Conservation (phyloP, 2,113 vertebrate species). For the Saccopteryx leptura region DNA sequence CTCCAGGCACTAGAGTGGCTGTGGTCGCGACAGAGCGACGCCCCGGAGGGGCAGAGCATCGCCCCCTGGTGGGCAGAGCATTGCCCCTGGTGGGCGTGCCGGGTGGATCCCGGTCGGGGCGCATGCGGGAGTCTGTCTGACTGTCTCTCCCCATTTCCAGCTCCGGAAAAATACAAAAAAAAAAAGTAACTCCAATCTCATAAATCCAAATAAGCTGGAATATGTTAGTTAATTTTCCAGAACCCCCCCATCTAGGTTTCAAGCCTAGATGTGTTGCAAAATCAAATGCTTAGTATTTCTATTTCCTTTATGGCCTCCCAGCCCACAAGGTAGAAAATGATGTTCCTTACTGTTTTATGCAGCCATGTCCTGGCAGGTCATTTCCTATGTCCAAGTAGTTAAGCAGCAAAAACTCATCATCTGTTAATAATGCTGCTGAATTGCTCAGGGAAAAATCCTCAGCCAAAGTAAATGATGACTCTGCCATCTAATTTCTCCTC, state of each 20-base stretch:
- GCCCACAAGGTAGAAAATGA: not conserved
- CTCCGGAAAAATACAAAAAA: too few relatives aligned
- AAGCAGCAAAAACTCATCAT: slow-evolving; percentile 28
- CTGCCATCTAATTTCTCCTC: not conserved
- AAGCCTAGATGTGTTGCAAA: not conserved
- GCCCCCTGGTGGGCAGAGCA: too few relatives aligned
- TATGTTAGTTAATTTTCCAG: slow-evolving; percentile 16
- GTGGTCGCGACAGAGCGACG: too few relatives aligned
- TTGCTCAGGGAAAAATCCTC: slow-evolving; percentile 50
- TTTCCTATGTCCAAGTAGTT: not conserved
- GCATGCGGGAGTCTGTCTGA: too few relatives aligned
- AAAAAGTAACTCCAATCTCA: not conserved
- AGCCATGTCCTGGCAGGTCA: not conserved
- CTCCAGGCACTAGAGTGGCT: too few relatives aligned
- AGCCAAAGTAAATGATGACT: slow-evolving; percentile 16
- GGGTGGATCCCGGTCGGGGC: too few relatives aligned
- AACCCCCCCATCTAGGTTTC: not conserved
- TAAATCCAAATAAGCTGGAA: not conserved
- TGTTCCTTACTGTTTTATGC: not conserved
- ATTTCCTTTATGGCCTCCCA: not conserved
- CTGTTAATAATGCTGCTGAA: slow-evolving; percentile 48
- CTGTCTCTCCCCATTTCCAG: too few relatives aligned
- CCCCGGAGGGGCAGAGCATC: too few relatives aligned
- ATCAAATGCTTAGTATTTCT: not conserved
- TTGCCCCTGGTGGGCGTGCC: too few relatives aligned